Conservation (phyloP, 1,140 invertebrate genomes). For the Eumaeus atala region DNA sequence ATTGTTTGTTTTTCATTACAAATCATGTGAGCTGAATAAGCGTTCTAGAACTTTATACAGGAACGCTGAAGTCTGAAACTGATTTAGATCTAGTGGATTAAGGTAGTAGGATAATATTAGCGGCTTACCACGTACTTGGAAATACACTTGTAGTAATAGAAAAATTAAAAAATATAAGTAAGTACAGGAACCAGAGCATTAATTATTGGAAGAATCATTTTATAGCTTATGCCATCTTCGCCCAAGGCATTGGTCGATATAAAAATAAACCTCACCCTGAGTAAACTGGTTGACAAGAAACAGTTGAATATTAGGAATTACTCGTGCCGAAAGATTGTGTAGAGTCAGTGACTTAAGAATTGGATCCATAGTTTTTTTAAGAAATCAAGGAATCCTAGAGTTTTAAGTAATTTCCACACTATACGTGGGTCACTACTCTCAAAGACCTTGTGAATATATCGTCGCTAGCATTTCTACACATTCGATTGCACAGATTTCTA, state of each 20-base stretch:
- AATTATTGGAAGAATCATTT: constrained; percentile 3
- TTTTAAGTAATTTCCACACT: constrained; percentile 6
- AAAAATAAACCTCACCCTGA: neutral
- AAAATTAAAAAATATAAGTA: constrained; percentile 1
- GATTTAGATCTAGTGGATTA: neutral
- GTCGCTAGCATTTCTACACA: constrained; percentile 11
- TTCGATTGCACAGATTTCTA: neutral
- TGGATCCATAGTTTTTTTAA: too few relatives aligned
- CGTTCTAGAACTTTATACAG: neutral
- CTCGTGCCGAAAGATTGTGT: too few relatives aligned
- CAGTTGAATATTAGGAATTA: neutral
- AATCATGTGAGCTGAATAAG: neutral
- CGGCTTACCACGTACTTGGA: constrained; percentile 1
- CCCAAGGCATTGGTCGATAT: neutral
- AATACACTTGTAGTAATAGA: neutral
- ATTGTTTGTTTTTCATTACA: neutral
- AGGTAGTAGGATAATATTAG: neutral
- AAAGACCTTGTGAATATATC: neutral
- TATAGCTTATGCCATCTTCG: neutral
- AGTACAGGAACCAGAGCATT: neutral
- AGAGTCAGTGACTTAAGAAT: too few relatives aligned
- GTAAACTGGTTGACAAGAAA: neutral
- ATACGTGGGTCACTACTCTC: neutral
- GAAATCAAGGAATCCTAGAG: too few relatives aligned
- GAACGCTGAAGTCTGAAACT: neutral